Conservation (phyloP, 2,113 vertebrate genomes). For the Dicaeum eximium region DNA sequence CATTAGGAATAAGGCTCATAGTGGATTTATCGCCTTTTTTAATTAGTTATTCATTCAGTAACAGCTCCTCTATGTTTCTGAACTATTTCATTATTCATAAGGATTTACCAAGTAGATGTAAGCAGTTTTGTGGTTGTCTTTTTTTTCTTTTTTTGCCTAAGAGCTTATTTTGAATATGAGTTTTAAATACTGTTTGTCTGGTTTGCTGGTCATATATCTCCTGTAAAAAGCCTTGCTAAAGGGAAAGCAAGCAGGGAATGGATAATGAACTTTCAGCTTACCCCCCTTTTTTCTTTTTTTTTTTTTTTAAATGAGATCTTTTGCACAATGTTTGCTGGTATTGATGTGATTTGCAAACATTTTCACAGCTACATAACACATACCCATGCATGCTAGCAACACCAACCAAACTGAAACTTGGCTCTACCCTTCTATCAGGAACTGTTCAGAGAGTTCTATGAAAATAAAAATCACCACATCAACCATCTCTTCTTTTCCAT, state of each 20-base stretch:
- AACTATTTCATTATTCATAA: slow-evolving; percentile 43
- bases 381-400: neutral
- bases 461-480: neutral
- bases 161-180: neutral
- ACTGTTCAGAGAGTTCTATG: neutral
- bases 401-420: neutral
- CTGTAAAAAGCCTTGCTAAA: neutral
- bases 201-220: neutral
- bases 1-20: neutral
- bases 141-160: neutral
- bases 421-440: neutral
- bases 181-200: slow-evolving; percentile 10
- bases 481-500: neutral
- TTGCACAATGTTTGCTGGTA: neutral
- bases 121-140: neutral
- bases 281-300: neutral
- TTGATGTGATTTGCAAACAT: neutral
- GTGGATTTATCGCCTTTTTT: slow-evolving; percentile 26
- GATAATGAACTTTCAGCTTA: slow-evolving; percentile 7
- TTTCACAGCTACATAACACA: neutral
- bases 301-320: neutral
- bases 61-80: neutral
- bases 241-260: neutral
- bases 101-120: neutral
- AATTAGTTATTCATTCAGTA: slow-evolving; percentile 44